Conservation (phyloP, 2,113 vertebrate genomes). For the Anhinga rufa region DNA sequence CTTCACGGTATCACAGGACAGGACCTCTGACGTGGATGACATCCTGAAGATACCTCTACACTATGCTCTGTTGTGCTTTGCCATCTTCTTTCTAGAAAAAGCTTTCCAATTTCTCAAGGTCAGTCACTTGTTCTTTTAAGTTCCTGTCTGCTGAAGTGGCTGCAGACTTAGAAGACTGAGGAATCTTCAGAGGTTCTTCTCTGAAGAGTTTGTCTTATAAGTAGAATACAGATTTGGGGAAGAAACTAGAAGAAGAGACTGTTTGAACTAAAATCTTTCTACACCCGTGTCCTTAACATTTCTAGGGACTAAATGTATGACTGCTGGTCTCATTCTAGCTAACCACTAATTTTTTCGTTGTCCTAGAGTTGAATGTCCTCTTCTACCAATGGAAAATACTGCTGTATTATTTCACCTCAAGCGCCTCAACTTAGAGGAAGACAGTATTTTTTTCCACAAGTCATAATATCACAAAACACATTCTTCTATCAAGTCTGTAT, state of each 20-base stretch:
- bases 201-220: neutral
- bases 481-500: neutral
- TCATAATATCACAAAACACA: neutral
- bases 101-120: neutral
- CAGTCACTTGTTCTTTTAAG: neutral
- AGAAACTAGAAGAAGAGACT: neutral
- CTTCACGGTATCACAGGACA: neutral
- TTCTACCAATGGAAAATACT: neutral
- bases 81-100: neutral
- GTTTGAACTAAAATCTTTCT: neutral
- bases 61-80: neutral
- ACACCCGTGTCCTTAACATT: neutral
- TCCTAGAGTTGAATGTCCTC: neutral
- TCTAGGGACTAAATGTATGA: neutral
- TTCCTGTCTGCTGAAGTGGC: neutral
- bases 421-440: neutral
- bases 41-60: neutral
- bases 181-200: neutral
- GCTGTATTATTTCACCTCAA: neutral
- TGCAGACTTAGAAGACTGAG: neutral
- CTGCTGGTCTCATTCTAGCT: neutral
- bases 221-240: neutral
- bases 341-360: neutral
- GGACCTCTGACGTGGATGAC: neutral
- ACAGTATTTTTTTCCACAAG: neutral